These are phyloP conservation scores for Scaptomyza montana DNA, from an alignment of 1,140 invertebrate species.

Conservation along the genomic window DNA sequence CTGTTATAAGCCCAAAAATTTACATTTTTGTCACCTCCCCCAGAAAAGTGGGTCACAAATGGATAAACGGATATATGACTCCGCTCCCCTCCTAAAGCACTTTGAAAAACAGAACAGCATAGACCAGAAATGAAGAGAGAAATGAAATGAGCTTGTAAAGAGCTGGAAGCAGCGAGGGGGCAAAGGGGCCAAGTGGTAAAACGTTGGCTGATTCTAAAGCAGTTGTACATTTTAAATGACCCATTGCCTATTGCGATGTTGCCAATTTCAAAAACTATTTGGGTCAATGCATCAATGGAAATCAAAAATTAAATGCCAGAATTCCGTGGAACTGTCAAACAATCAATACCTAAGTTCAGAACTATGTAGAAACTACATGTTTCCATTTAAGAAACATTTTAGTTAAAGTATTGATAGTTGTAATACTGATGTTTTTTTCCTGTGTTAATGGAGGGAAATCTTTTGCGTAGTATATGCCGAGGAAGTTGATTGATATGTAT, in stretches of 20 bases:
- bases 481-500: too few species aligned
- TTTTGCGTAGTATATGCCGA: too few species aligned
- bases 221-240: conserved; percentile 29
- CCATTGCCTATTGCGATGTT: not conserved
- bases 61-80: conserved; percentile 23
- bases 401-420: too few species aligned
- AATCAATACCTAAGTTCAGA: not conserved
- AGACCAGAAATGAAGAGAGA: conserved; percentile 6
- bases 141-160: not conserved
- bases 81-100: not conserved
- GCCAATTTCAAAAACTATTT: conserved; percentile 9
- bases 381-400: too few species aligned
- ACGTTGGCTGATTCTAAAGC: conserved; percentile 2
- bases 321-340: not conserved
- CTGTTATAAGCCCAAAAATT: conserved; percentile 36
- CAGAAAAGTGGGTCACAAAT: conserved; percentile 43
- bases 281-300: conserved; percentile 9
- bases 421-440: too few species aligned
- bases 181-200: not conserved
- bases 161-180: not conserved
- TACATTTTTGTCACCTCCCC: conserved; percentile 50
- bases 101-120: not conserved
- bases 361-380: too few species aligned
- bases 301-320: not conserved
- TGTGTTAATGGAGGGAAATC: too few species aligned